Evolutionary conservation across 2,797 vertebrate genomes (phyloP), one percentile per base, ranked within the genome.

Genomic region (Microchirus variegatus): DNA sequence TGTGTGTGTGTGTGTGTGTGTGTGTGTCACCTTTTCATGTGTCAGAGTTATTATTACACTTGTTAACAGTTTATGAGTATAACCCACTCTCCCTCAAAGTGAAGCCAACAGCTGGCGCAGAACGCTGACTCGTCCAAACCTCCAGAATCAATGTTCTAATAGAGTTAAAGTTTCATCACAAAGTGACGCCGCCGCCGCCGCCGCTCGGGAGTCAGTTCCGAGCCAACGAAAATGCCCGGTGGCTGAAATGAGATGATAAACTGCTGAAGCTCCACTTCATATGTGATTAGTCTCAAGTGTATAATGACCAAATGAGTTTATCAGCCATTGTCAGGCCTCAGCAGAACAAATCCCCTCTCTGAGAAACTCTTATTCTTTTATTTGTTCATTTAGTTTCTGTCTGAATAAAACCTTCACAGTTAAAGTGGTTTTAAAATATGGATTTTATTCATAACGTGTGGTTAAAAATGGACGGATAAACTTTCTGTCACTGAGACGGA

Each of bases 101-200:
- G 55, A 65, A 36, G 13, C 14, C 46, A 69, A 74, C 78, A 77
- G 70, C 58, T 76, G 79, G 73, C 10, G 7, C n/a, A n/a, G 58
- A 69, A 53, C 59, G 80, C 82, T 84, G 81, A 88, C 74, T 85
- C 71, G 47, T 43, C 69, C 35, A 81, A 75, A 82, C 81, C 62
- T 77, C 4, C 17, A 45, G 57, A 73, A 80, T 85, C 63, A 61
- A 49, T 70, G 60, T 74, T 77, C 69, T 15, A 43, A 65, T 73
- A 59, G 59, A 57, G 72, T 86, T 79, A 67, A 68, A 63, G 63
- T 77, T 67, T 75, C 54, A 82, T 82, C 74, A 59, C 48, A 68
- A 61, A 52, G 35, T 54, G 38, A 59, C 13, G 9, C 41, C n/a
- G n/a, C n/a, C n/a, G n/a, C n/a, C n/a, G n/a, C n/a, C n/a, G 15